These are phyloP conservation scores for Sinocyclocheilus anophthalmus DNA, from an alignment of 2,113 vertebrate species.

Conservation along the genomic window DNA sequence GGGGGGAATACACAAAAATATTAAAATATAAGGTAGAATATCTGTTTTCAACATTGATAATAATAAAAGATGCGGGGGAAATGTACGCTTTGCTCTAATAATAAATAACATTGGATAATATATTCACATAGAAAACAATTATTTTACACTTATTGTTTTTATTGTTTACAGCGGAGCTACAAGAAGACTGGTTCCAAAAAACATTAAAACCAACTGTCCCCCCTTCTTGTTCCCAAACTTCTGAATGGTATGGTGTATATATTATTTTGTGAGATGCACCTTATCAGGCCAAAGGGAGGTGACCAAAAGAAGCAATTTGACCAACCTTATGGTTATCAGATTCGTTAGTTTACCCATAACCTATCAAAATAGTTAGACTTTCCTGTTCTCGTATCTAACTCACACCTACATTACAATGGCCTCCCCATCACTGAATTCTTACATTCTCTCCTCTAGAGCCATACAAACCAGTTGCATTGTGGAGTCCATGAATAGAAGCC, in stretches of 20 bases:
- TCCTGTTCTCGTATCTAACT: background rate
- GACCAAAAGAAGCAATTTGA: background rate
- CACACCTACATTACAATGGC: background rate
- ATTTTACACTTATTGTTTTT: background rate
- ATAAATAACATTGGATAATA: background rate
- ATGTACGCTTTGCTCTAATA: background rate
- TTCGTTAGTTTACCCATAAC: background rate
- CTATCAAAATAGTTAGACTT: background rate
- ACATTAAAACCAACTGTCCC: background rate
- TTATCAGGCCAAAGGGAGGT: background rate
- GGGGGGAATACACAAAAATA: no score
- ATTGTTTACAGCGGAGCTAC: background rate
- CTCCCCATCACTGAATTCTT: slow-evolving; percentile 1
- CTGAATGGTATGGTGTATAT: background rate
- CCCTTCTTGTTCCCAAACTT: background rate
- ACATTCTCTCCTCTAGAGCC: slow-evolving; percentile 35
- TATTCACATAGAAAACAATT: background rate
- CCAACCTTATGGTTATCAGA: background rate
- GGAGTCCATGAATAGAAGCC: slow-evolving; percentile 31
- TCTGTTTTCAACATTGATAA: background rate
- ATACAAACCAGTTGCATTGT: slow-evolving; percentile 55
- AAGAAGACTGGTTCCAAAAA: background rate
- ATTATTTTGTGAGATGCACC: background rate
- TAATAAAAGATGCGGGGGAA: background rate
- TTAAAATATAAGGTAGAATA: background rate